Conservation (phyloP, 1,140 invertebrate genomes). For the Drosophila insularis region DNA sequence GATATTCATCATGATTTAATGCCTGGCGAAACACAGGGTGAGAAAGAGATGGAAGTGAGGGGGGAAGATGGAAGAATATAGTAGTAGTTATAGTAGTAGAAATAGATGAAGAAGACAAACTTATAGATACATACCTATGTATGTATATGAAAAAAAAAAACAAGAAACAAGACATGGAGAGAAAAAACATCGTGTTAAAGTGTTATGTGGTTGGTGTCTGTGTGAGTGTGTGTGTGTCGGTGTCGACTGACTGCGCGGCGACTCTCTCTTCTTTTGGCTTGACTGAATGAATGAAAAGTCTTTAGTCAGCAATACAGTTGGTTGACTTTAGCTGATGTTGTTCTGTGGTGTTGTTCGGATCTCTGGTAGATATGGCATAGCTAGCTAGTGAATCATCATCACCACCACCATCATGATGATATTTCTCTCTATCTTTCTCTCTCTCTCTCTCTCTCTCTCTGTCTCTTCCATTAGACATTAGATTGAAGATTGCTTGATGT, state of each 20-base stretch:
- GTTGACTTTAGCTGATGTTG: conserved; percentile 3
- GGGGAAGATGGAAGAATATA: not conserved
- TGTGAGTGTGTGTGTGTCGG: no score
- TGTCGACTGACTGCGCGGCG: not conserved
- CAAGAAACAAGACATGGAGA: not conserved
- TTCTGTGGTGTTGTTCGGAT: not conserved
- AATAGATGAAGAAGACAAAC: not conserved
- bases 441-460: not conserved
- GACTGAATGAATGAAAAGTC: conserved; percentile 18
- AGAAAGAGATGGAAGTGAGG: not conserved
- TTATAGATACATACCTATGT: conserved; percentile 4
- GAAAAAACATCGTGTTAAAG: conserved; percentile 9
- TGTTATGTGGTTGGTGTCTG: not conserved
- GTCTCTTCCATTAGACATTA: not conserved
- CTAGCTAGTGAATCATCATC: conserved; percentile 19
- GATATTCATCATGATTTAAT: conserved; percentile 21
- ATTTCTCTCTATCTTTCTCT: not conserved
- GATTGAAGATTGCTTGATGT: conserved; percentile 15
- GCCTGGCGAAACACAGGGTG: not conserved
- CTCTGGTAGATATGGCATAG: conserved; percentile 3
- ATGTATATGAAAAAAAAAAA: not conserved
- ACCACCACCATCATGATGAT: not conserved
- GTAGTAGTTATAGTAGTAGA: not conserved
- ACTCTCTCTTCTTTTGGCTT: not conserved
- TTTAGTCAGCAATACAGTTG: conserved; percentile 18